Conservation (phyloP, 2,113 vertebrate species). For the Athene noctua region DNA sequence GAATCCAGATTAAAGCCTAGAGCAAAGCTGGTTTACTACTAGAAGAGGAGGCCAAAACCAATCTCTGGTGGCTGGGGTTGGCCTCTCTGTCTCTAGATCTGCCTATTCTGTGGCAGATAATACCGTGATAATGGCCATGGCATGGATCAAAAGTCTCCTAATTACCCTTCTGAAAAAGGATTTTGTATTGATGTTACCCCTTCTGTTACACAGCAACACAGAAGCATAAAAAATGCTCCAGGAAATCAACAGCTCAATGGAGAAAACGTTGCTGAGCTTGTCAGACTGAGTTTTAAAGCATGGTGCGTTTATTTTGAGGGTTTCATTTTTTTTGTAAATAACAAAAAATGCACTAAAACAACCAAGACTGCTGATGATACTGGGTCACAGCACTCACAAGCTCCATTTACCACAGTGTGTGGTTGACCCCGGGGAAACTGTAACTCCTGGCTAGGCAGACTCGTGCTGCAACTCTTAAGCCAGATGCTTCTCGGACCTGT, state of each 20-base stretch:
- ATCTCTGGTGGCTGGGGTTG: background rate
- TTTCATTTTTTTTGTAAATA: background rate
- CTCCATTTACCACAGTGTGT: background rate
- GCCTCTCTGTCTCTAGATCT: background rate
- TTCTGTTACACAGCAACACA: background rate
- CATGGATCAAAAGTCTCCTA: background rate
- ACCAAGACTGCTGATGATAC: background rate
- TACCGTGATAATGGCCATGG: background rate
- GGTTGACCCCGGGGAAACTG: background rate
- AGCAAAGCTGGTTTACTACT: background rate
- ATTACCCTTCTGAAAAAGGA: background rate
- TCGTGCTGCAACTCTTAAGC: background rate
- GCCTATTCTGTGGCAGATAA: background rate
- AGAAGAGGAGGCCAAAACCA: background rate
- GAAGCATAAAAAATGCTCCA: background rate
- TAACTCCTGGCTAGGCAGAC: background rate
- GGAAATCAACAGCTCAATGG: background rate
- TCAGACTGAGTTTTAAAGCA: background rate
- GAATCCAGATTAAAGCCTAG: background rate
- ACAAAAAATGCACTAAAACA: background rate
- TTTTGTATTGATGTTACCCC: background rate
- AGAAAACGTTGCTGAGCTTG: background rate
- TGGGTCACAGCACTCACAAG: background rate
- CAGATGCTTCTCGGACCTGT: background rate
- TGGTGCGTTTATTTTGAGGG: background rate